Conservation (phyloP, 1,140 invertebrate genomes). For the Bombus turneri region DNA sequence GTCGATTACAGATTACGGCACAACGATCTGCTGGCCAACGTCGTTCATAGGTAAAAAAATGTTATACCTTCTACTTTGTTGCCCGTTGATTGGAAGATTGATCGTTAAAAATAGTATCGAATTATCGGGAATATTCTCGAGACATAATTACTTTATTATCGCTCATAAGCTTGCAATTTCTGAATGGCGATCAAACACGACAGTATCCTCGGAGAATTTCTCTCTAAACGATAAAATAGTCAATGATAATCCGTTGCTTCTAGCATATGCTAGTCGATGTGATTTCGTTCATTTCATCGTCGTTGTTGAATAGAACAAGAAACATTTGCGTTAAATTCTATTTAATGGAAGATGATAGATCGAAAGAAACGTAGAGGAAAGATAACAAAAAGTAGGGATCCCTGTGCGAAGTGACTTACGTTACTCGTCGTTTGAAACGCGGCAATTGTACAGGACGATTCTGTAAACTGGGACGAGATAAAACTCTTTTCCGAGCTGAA, state of each 20-base stretch:
- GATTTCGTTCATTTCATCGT: too few relatives aligned
- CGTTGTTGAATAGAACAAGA: too few relatives aligned
- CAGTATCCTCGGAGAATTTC: too few relatives aligned
- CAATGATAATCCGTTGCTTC: too few relatives aligned
- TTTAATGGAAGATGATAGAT: too few relatives aligned
- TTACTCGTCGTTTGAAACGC: background rate
- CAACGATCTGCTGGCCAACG: conserved; percentile 96
- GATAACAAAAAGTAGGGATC: background rate
- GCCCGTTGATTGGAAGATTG: too few relatives aligned
- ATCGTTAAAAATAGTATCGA: background rate
- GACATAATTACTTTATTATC: background rate
- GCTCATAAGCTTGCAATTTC: too few relatives aligned
- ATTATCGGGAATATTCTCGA: background rate
- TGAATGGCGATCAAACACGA: too few relatives aligned
- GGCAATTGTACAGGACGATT: conserved; percentile 14
- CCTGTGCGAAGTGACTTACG: background rate
- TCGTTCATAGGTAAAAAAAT: conserved; percentile 92
- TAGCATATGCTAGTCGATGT: too few relatives aligned
- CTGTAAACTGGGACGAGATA: conserved; percentile 17
- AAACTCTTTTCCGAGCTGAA: background rate
- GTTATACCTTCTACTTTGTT: background rate
- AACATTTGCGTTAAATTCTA: too few relatives aligned
- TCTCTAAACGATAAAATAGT: too few relatives aligned
- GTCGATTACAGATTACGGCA: conserved; percentile 96
- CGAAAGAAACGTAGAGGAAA: background rate